A percentile compares a stretch with the other conserved stretches of the same genome.
These are phyloP conservation scores for Stegodyphus dumicola DNA, from an alignment of 1,140 invertebrate species.

Conservation along the genomic window DNA sequence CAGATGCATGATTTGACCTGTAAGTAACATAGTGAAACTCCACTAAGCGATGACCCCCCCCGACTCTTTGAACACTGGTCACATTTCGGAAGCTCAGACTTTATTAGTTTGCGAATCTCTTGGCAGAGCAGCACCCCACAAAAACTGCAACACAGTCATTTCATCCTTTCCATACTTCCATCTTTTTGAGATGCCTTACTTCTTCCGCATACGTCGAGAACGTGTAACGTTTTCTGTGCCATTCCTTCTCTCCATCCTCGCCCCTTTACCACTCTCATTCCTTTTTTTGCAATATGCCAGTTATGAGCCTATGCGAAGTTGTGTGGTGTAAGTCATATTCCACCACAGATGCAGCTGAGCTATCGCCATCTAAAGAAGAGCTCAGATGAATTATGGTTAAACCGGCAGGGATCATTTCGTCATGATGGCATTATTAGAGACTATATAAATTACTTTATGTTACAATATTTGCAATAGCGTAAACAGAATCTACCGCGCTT, in stretches of 20 bases:
- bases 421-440: too few relatives aligned
- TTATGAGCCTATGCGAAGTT: too few relatives aligned
- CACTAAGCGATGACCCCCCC: background rate
- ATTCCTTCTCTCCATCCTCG: conserved; percentile 7
- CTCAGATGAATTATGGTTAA: too few relatives aligned
- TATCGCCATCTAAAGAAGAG: too few relatives aligned
- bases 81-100: background rate
- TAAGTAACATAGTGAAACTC: background rate
- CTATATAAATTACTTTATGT: too few relatives aligned
- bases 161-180: conserved; percentile 8
- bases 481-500: too few relatives aligned
- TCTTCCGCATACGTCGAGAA: background rate
- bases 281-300: background rate
- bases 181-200: background rate
- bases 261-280: conserved; percentile 9
- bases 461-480: too few relatives aligned
- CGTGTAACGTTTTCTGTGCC: background rate
- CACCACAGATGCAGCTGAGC: too few relatives aligned
- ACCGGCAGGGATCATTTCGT: too few relatives aligned
- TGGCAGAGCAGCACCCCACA: background rate
- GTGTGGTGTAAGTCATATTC: too few relatives aligned
- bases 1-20: too few relatives aligned
- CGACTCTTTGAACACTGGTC: conserved; percentile 18
- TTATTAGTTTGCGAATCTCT: conserved; percentile 35
- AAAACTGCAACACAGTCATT: background rate